Percentiles rank a stretch among this genome's conserved stretches.
phyloP scores from a whole-genome alignment of 2,113 vertebrate genomes.

The Zosterops japonicus region DNA sequence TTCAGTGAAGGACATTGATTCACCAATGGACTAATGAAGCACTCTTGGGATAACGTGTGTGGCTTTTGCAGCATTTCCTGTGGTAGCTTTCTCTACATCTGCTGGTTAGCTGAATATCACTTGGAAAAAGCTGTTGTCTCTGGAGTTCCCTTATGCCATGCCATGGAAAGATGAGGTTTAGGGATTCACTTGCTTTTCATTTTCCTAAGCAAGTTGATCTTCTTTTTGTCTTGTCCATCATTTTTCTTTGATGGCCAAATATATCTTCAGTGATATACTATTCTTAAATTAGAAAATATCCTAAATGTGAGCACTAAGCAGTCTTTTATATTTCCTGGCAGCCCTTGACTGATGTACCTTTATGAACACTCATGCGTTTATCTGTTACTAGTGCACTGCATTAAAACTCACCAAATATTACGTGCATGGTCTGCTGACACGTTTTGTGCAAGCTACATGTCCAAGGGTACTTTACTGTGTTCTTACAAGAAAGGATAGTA shows the following conservation, averaged over 20 bases:
- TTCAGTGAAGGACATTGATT: neutral
- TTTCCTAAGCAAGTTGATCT: neutral
- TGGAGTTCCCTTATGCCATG: neutral
- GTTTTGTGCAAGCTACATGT: neutral
- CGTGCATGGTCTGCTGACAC: fast-evolving
- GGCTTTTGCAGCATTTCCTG: neutral
- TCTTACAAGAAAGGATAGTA: neutral
- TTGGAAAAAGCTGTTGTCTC: neutral
- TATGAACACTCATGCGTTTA: neutral
- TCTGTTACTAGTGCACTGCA: neutral
- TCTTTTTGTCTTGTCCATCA: neutral
- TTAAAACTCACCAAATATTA: neutral
- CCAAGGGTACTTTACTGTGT: neutral
- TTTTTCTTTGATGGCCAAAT: neutral
- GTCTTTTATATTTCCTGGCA: neutral
- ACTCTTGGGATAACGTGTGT: neutral
- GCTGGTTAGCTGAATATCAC: neutral
- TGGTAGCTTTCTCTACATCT: neutral
- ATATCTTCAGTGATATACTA: neutral
- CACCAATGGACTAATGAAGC: neutral
- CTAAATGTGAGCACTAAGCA: neutral
- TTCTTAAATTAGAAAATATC: neutral
- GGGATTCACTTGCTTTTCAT: neutral
- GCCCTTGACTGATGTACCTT: neutral
- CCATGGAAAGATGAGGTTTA: neutral